Percentiles rank a stretch among this genome's conserved stretches.
phyloP scores from a whole-genome alignment of 2,888 invertebrate species.

The Cenopis cana region DNA sequence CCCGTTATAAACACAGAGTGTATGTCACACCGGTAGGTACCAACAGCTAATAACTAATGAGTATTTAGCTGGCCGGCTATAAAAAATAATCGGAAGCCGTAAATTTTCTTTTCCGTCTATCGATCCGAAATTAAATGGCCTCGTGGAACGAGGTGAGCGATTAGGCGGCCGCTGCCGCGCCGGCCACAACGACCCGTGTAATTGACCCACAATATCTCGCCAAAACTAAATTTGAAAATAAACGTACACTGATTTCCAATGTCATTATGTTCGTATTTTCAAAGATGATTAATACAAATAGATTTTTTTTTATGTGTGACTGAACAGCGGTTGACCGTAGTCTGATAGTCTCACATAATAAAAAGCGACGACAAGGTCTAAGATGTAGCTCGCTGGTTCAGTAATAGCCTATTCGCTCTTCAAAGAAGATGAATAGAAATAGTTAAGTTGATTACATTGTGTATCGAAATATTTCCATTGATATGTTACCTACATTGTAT shows the following conservation, averaged over 20 bases:
- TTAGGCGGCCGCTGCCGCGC: conserved; percentile 46
- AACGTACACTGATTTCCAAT: background rate
- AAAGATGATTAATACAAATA: background rate
- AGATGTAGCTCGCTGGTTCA: too few relatives aligned
- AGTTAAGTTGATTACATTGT: background rate
- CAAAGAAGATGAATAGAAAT: background rate
- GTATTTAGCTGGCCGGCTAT: background rate
- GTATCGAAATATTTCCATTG: too few relatives aligned
- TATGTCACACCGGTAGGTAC: too few relatives aligned
- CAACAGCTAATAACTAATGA: background rate
- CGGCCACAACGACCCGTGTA: conserved; percentile 36
- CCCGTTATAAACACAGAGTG: background rate
- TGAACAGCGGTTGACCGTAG: too few relatives aligned
- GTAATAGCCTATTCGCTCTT: too few relatives aligned
- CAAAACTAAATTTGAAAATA: conserved; percentile 19
- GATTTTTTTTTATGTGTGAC: too few relatives aligned
- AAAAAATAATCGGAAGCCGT: conserved; percentile 28
- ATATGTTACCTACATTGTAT: background rate
- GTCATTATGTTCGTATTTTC: background rate
- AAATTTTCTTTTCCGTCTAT: conserved; percentile 43
- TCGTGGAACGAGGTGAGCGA: conserved; percentile 49
- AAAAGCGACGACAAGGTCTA: too few relatives aligned
- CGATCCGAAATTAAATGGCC: conserved; percentile 48
- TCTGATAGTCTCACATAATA: too few relatives aligned
- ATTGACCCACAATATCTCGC: conserved; percentile 28